Evolutionary conservation across 1,140 invertebrate species (phyloP), one percentile per base, ranked within the genome.

Genomic region (Drosophila bocqueti): DNA sequence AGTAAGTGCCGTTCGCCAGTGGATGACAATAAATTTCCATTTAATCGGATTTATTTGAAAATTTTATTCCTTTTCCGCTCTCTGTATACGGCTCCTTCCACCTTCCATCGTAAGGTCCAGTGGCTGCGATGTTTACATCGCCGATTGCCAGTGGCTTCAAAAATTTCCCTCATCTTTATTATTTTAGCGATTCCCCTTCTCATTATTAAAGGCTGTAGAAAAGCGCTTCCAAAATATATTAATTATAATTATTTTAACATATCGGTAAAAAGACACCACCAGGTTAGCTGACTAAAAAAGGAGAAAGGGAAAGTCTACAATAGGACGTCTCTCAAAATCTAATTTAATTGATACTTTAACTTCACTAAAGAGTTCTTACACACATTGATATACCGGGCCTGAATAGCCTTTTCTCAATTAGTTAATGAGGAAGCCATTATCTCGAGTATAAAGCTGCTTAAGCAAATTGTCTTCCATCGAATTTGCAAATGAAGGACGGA

Each of bases 1-100:
- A 87, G 85, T 89, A 89, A 89, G 84, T 89, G 85, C 84, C 84
- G 84, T 89, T 90, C 82, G 81, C 81, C 86, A 89, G 85, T 89
- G 81, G 85, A 90, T 89, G 85, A 89, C 85, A 89, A 89, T 89
- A 89, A 89, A 89, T 89, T 89, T 89, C 85, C 85, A 89, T 89
- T 90, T 89, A 89, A 89, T 89, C 85, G 85, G 85, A 89, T 89
- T 89, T 89, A 89, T 89, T 89, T 89, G 85, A 89, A 89, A 89
- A 85, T 89, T 79, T 90, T 90, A 90, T 89, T 90, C 87, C 71
- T 81, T 74, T 72, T 46, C 29, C 40, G 57, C 21, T 60, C 18
- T 59, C 45, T 74, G 62, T 61, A 65, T 45, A 40, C 61, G 55
- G 26, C 45, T 47, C 13, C 60, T 46, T 45, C 58, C n/a, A 34